Evolutionary conservation across 2,113 vertebrate species (phyloP), one percentile per base, ranked within the genome.

Genomic region (Podarcis cretensis): DNA sequence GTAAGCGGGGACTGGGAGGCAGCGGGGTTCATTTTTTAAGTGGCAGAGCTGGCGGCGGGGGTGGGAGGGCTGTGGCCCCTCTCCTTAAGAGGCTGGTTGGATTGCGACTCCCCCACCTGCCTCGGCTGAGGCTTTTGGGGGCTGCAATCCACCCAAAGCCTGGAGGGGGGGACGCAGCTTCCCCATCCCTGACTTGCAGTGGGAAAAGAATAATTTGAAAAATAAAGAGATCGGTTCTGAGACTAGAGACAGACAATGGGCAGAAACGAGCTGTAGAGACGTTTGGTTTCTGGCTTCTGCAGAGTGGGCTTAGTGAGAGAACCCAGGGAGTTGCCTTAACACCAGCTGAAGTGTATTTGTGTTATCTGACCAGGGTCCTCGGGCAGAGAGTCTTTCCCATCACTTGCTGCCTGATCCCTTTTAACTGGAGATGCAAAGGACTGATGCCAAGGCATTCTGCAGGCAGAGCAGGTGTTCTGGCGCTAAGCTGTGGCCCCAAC

Each of bases 1-100:
- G 94, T 97, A 95, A 94, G 5, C 0, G 89, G 87, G 9, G 92
- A 93, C 20, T 14, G 81, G 90, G 91, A 43, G 74, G 94, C 95
- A 95, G 0, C 37, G 43, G 40, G 43, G 1, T 1, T 5, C 30
- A 2, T n/a, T 30, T 81, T 13, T 66, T 43, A 40, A 74, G 35
- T 30, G 13, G 21, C 20, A 2, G 10, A 4, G 54, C n/a, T 7
- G 4, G 0, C 1, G 1, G 12, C 71, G 1, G 0, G 4, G 0
- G 25, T n/a, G 25, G 4, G 21, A 65, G 65, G 65, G 8, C 75
- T 25, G 5, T 30, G 3, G 23, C 5, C 43, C 8, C 48, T 54
- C 48, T 54, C 14, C 23, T 1, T 43, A 18, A 63, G 73, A 12
- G 21, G 32, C 4, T 32, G 48, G 5, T 35, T 74, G 32, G 73